Percentiles rank a stretch among this genome's conserved stretches.
Conservation (phyloP, 2,888 invertebrate genomes). For the Drosophila formosana region DNA sequence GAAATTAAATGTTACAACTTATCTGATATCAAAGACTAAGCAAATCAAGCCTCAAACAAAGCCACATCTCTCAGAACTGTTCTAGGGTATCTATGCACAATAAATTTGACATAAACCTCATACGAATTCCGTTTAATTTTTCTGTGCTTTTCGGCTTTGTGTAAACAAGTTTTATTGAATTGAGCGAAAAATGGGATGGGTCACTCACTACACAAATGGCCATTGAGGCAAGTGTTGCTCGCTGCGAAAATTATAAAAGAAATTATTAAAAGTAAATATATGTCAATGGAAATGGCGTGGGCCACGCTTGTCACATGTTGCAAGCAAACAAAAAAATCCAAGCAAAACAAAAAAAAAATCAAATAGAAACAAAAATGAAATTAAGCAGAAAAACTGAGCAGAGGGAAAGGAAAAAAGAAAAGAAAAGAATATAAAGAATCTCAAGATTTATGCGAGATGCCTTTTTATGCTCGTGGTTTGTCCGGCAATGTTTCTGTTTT, state of each 20-base stretch:
- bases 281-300: constrained; percentile 44
- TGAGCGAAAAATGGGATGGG: constrained; percentile 36
- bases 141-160: constrained; percentile 51
- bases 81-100: constrained; percentile 34
- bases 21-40: not conserved
- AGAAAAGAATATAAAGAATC: constrained; percentile 1
- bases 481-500: constrained; percentile 11
- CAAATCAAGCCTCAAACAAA: not conserved
- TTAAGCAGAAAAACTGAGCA: constrained; percentile 12
- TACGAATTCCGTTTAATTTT: constrained; percentile 50
- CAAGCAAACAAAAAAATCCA: constrained; percentile 35
- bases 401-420: constrained; percentile 6
- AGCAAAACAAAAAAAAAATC: constrained; percentile 7
- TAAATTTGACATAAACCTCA: constrained; percentile 52
- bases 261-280: constrained; percentile 46
- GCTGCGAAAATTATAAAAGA: constrained; percentile 39
- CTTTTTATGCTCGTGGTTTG: constrained; percentile 56
- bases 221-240: constrained; percentile 41
- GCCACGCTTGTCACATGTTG: constrained; percentile 59
- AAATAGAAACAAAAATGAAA: constrained; percentile 11
- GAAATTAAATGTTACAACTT: no score
- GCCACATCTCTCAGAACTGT: not conserved
- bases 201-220: constrained; percentile 12
- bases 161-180: constrained; percentile 76
- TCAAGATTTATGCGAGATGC: constrained; percentile 64